Evolutionary conservation across 2,797 vertebrate species (phyloP).

Genomic region (Anguilla megastoma): DNA sequence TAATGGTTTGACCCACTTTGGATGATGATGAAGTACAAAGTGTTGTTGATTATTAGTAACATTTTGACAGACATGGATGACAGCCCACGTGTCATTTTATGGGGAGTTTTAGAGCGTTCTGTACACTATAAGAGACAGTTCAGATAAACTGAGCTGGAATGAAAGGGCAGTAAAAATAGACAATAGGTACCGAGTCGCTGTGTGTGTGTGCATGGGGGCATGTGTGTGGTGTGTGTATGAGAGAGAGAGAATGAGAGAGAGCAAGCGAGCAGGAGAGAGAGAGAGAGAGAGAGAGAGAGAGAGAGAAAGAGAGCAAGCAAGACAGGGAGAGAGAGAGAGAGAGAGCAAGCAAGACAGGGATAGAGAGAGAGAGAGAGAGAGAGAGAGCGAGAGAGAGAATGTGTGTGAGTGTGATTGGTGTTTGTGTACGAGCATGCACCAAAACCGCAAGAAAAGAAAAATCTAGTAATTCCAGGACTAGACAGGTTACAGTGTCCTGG

Average conservation of each 20-base stretch:
- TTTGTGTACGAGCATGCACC: slow-evolving; percentile 40
- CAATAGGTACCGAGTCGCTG: neutral
- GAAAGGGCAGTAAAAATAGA: neutral
- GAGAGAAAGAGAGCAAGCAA: neutral
- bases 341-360: neutral
- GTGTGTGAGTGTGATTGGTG: neutral
- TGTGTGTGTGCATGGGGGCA: neutral
- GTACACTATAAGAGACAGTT: neutral
- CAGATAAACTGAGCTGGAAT: neutral
- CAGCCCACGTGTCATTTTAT: neutral
- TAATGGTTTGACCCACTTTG: neutral
- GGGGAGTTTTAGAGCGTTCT: neutral
- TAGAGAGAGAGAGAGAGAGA: neutral
- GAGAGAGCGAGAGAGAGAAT: too few relatives aligned
- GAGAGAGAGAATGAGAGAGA: too few relatives aligned
- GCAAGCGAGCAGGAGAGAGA: neutral
- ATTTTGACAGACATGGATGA: neutral
- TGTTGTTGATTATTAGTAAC: neutral
- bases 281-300: neutral
- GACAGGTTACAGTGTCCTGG: neutral
- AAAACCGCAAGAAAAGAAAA: too few relatives aligned
- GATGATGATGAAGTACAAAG: neutral
- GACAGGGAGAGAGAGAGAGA: neutral
- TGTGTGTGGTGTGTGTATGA: neutral
- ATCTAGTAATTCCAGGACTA: neutral